These are phyloP conservation scores for Labeo calbasu DNA, from an alignment of 2,797 vertebrate species.

Conservation along the genomic window DNA sequence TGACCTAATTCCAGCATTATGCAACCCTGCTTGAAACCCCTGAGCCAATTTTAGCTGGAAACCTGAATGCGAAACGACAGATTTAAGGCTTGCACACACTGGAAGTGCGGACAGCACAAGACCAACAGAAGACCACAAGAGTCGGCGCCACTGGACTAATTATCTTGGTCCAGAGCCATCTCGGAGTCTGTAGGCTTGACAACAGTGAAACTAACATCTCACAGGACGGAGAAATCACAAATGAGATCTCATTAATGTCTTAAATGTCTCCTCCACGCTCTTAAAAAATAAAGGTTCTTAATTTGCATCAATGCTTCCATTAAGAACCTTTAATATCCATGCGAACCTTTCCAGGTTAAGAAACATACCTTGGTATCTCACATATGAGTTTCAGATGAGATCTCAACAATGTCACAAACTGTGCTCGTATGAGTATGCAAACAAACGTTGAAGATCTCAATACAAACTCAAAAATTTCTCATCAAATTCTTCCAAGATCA, in stretches of 20 bases:
- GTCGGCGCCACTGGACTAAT: slow-evolving; percentile 27
- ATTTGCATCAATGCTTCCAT: background rate
- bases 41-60: slow-evolving; percentile 23
- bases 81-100: slow-evolving; percentile 38
- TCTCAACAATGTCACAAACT: background rate
- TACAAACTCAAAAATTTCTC: background rate
- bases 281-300: background rate
- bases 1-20: slow-evolving; percentile 29
- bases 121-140: slow-evolving; percentile 18
- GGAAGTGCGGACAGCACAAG: slow-evolving; percentile 40
- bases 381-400: background rate
- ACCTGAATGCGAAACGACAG: slow-evolving; percentile 2
- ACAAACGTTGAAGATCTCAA: background rate
- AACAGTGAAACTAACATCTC: background rate
- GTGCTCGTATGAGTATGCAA: background rate
- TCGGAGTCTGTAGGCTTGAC: slow-evolving; percentile 34
- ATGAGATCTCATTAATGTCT: background rate
- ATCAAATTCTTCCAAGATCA: background rate
- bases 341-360: too few species aligned
- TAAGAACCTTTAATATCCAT: background rate
- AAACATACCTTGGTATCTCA: background rate
- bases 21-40: background rate
- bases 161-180: slow-evolving; percentile 3
- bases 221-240: background rate
- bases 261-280: background rate